Evolutionary conservation across 2,888 invertebrate genomes (phyloP), one percentile per base, ranked within the genome.

Genomic region (Escarpia spicata): DNA sequence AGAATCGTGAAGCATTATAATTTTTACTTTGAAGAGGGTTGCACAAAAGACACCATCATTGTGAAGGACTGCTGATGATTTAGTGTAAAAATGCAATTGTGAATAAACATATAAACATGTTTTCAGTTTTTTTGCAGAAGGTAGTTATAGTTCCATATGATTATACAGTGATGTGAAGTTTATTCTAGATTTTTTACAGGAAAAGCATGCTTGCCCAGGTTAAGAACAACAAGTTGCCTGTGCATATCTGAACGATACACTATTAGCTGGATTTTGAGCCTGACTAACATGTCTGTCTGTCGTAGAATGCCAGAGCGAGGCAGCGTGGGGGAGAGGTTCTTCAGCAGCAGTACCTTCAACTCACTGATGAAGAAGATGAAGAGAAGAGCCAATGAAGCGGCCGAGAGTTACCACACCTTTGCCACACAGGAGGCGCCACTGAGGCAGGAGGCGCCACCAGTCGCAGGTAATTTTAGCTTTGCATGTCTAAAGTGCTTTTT

Each of bases 261-360:
- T 60, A 19, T 60, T 60, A 60, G 60, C 19, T 9, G 0, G 26
- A 12, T 60, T 12, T 15, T 75, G 75, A 19, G 75, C 19, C n/a
- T 75, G 75, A 75, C 26, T 4, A 75, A n/a, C n/a, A 15, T 10
- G 6, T 19, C 0, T 60, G 44, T 89, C 31, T 92, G 93, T 95
- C 95, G 43, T 95, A 97, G 97, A 92, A 95, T 96, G 37, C 96
- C 96, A 43, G 97, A 97, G 94, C 97, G 97, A 93, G 97, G 97
- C 92, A 98, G 98, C 93, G 97, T 98, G 0, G 98, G 98, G 2
- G 97, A 97, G 94, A 97, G 97, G 95, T 98, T 98, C 96, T 98
- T 98, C 95, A 98, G 98, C 94, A 97, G 97, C 2, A 97, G 98
- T 96, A 97, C 97, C 26, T 97, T 98, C 95, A 96, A 97, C 58